Conservation (phyloP, 2,888 invertebrate species). For the Galerucella pusilla region DNA sequence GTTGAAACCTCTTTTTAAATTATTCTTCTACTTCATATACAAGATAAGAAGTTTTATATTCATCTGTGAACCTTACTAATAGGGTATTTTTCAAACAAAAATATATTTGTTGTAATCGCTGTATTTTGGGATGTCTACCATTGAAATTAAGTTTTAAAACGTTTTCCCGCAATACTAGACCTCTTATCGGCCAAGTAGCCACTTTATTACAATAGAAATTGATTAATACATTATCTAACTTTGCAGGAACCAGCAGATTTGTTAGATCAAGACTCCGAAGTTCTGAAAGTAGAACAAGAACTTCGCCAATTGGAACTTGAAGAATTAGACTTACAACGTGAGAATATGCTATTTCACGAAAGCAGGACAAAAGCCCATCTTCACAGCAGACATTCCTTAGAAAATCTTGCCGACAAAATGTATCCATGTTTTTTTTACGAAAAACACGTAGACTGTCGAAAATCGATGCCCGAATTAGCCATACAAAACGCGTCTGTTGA, state of each 20-base stretch:
- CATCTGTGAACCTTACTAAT: too few species aligned
- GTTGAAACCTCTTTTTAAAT: conserved; percentile 8
- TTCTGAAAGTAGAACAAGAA: conserved; percentile 82
- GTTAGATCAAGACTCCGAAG: conserved; percentile 62
- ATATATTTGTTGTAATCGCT: too few species aligned
- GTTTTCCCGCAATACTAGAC: too few species aligned
- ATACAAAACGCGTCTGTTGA: conserved; percentile 50
- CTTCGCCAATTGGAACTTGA: conserved; percentile 82
- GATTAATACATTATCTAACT: conserved; percentile 3
- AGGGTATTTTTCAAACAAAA: too few species aligned
- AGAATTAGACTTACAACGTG: conserved; percentile 79
- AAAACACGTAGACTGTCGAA: conserved; percentile 56
- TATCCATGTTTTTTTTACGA: conserved; percentile 51
- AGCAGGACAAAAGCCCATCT: conserved; percentile 66
- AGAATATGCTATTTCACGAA: conserved; percentile 76
- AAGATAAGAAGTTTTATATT: too few species aligned
- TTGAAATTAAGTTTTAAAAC: too few species aligned
- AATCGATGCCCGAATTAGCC: conserved; percentile 61
- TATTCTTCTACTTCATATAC: conserved; percentile 3
- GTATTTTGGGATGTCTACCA: too few species aligned
- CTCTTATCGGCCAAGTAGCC: too few species aligned
- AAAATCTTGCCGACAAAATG: conserved; percentile 61
- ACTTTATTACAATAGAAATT: too few species aligned
- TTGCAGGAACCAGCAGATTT: conserved; percentile 53
- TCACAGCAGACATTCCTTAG: conserved; percentile 60